Conservation (phyloP, 2,888 invertebrate genomes). For the Saturnia japonica region DNA sequence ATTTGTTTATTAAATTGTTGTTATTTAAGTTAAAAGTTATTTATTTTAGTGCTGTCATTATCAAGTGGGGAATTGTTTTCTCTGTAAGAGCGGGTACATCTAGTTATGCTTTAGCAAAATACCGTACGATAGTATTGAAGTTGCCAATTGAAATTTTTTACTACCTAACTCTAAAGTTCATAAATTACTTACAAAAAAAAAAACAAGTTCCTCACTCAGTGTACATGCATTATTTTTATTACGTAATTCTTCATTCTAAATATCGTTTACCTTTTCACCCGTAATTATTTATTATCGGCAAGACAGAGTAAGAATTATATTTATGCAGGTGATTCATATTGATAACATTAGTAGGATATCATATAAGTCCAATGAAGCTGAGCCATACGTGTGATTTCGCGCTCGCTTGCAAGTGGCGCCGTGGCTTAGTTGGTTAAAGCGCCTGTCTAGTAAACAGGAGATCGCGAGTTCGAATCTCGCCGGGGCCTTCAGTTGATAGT, state of each 20-base stretch:
- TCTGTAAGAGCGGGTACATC: too few relatives aligned
- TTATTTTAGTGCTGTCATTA: too few relatives aligned
- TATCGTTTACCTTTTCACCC: constrained; percentile 17
- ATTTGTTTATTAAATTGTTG: too few relatives aligned
- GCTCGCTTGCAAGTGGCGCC: constrained; percentile 47
- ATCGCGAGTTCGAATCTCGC: constrained; percentile 79
- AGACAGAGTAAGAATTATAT: constrained; percentile 25
- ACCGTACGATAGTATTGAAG: too few relatives aligned
- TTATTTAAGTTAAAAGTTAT: too few relatives aligned
- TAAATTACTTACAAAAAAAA: too few relatives aligned
- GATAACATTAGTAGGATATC: background rate
- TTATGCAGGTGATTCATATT: constrained; percentile 8
- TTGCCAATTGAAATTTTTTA: too few relatives aligned
- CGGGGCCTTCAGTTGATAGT: constrained; percentile 62
- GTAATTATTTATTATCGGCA: background rate
- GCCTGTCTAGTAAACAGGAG: constrained; percentile 81
- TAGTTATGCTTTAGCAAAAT: too few relatives aligned
- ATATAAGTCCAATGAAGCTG: background rate
- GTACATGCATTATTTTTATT: background rate
- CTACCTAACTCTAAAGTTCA: too few relatives aligned
- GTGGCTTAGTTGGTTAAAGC: constrained; percentile 80
- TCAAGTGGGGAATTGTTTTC: too few relatives aligned
- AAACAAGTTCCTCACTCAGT: too few relatives aligned
- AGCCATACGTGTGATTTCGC: constrained; percentile 31
- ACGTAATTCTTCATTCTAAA: too few relatives aligned